Base-by-base conservation (phyloP, 2,888 invertebrate genomes). In the Agrilus mali region DNA sequence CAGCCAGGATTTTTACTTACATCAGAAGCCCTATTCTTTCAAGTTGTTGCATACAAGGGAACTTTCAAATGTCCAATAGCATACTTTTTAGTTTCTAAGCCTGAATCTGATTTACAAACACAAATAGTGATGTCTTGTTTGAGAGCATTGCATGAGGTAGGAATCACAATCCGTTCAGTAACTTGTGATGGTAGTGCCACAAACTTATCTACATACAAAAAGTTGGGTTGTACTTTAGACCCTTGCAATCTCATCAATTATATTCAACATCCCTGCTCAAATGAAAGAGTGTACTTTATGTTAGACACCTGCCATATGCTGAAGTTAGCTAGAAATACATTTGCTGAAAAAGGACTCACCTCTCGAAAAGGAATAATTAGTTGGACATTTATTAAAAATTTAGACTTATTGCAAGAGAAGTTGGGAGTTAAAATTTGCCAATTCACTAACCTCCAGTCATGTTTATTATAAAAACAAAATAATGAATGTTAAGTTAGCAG, bases 31-130 rank as follows among this genome's bases (percentile, higher is more conserved):
- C 31, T 47, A 33, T 34, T 50, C 14, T 46, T 50, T n/a, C 46
- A 44, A 42, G 46, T 50, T 13, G 48, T 51, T 13, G 40, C 33
- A 32, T 46, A 49, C 31, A 42, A 37, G 27, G 38, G 40, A 8
- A 45, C 45, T 7, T 48, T 48, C 33, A 52, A 50, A 46, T 53
- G 50, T 20, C 52, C 50, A 16, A 45, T 52, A 7, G 52, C 45
- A n/a, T 52, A 51, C 36, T 52, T 52, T 44, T 45, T 51, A 15
- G 51, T 31, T 37, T 49, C 51, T 37, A 50, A 52, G 37, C 33
- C 34, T 22, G 42, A 48, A 47, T 45, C 48, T 16, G 16, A 47
- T 36, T 8, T 51, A 15, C 48, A 43, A 47, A 33, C 47, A 8
- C 47, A 48, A 22, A n/a, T 50, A 33, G 45, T 52, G 35, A 46